Conservation (phyloP, 2,113 vertebrate genomes). For the Telmatochromis sp. region DNA sequence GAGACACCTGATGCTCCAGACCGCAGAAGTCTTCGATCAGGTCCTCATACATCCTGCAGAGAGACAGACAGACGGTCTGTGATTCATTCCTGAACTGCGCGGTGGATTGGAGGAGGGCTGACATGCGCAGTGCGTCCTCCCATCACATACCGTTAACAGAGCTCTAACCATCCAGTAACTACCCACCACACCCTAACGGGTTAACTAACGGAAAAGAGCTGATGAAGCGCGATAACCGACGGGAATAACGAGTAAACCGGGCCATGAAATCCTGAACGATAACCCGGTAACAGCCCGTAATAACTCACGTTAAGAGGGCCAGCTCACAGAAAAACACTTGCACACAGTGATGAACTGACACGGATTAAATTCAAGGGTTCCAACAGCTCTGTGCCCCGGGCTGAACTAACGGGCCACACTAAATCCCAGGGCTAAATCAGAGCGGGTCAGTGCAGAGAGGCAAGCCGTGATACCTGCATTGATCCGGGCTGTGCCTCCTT, state of each 20-base stretch:
- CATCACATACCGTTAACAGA: neutral
- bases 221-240: neutral
- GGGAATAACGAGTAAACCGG: neutral
- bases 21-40: conserved; percentile 17
- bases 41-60: conserved; percentile 63
- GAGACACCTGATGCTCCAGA: conserved; percentile 55
- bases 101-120: neutral
- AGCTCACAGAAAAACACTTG: neutral
- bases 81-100: conserved; percentile 16
- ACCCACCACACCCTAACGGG: neutral
- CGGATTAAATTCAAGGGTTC: neutral
- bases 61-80: neutral
- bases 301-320: neutral
- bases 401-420: neutral
- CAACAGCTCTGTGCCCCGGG: neutral
- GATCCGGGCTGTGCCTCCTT: neutral
- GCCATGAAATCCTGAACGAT: neutral
- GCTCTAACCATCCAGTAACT: neutral
- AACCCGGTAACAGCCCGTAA: neutral
- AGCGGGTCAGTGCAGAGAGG: neutral
- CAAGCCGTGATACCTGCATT: neutral
- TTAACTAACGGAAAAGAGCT: neutral
- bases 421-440: neutral
- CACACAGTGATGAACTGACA: neutral
- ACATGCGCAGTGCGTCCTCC: conserved; percentile 3